Conservation (phyloP, 1,140 invertebrate species). For the Aricia agestis region DNA sequence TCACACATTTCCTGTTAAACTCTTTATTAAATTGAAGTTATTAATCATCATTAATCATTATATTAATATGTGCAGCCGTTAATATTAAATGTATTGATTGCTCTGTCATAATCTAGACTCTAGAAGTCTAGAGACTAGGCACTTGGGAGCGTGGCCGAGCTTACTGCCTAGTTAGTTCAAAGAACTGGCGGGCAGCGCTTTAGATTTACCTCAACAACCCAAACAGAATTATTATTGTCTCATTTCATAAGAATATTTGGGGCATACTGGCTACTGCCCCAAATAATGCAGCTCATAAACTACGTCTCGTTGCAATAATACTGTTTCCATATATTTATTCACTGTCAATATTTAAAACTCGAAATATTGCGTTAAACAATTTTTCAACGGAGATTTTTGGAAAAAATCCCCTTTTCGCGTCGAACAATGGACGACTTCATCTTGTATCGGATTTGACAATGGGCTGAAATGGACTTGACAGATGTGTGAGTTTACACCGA, state of each 20-base stretch:
- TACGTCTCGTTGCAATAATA: neutral
- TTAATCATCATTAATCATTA: too few relatives aligned
- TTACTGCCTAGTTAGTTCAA: too few relatives aligned
- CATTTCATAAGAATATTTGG: neutral
- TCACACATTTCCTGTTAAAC: too few relatives aligned
- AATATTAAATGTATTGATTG: too few relatives aligned
- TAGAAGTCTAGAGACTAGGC: too few relatives aligned
- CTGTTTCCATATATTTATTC: neutral
- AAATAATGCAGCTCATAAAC: neutral
- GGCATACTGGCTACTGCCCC: neutral
- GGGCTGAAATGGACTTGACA: neutral
- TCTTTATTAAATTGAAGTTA: too few relatives aligned
- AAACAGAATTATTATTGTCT: too few relatives aligned
- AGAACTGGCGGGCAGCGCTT: too few relatives aligned
- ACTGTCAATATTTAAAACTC: neutral
- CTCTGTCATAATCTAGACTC: too few relatives aligned
- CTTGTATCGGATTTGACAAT: neutral
- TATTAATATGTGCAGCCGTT: too few relatives aligned
- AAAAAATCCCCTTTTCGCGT: neutral
- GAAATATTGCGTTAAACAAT: slow-evolving; percentile 2
- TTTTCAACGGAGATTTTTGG: slow-evolving; percentile 7
- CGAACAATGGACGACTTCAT: slow-evolving; percentile 3
- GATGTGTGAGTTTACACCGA: neutral
- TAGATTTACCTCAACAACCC: too few relatives aligned
- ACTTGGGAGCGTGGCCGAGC: too few relatives aligned